A percentile compares a stretch with the other conserved stretches of the same genome.
phyloP scores from a whole-genome alignment of 2,888 invertebrate species.

The Beris morrisii region DNA sequence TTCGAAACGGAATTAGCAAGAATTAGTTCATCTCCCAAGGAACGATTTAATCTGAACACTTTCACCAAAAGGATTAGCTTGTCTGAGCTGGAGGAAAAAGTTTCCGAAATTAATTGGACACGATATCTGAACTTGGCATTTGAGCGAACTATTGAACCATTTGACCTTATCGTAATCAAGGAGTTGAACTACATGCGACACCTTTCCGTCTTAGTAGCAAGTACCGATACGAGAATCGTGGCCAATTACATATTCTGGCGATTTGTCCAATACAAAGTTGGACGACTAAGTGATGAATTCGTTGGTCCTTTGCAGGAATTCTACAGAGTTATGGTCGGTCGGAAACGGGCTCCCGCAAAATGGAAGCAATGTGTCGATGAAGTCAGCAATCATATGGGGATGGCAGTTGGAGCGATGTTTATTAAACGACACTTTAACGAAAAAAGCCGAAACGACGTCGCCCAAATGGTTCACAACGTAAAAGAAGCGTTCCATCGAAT shows the following conservation, averaged over 20 bases:
- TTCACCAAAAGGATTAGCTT: conserved; percentile 74
- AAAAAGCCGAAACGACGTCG: conserved; percentile 76
- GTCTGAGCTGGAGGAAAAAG: conserved; percentile 62
- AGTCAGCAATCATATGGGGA: conserved; percentile 60
- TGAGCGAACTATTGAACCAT: conserved; percentile 60
- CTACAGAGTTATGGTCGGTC: conserved; percentile 68
- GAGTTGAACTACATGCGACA: conserved; percentile 66
- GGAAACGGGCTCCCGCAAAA: conserved; percentile 72
- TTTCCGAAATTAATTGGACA: conserved; percentile 72
- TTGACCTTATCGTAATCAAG: conserved; percentile 69
- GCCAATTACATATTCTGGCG: conserved; percentile 79
- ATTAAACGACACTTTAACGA: conserved; percentile 80
- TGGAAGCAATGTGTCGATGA: conserved; percentile 87
- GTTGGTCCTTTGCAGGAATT: conserved; percentile 77
- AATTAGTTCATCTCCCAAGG: conserved; percentile 72
- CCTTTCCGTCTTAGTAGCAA: conserved; percentile 63
- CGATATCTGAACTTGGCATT: conserved; percentile 67
- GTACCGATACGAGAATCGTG: conserved; percentile 61
- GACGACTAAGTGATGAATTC: conserved; percentile 77
- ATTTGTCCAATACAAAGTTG: conserved; percentile 73
- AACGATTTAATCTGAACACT: conserved; percentile 74
- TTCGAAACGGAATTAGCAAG: conserved; percentile 46
- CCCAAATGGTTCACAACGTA: conserved; percentile 77
- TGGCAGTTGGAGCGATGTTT: conserved; percentile 85
- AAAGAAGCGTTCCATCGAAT: conserved; percentile 76